Percentiles rank a stretch among this genome's conserved stretches.
Evolutionary conservation across 2,797 vertebrate species (phyloP).

Genomic region (Neostethus bicornis): DNA sequence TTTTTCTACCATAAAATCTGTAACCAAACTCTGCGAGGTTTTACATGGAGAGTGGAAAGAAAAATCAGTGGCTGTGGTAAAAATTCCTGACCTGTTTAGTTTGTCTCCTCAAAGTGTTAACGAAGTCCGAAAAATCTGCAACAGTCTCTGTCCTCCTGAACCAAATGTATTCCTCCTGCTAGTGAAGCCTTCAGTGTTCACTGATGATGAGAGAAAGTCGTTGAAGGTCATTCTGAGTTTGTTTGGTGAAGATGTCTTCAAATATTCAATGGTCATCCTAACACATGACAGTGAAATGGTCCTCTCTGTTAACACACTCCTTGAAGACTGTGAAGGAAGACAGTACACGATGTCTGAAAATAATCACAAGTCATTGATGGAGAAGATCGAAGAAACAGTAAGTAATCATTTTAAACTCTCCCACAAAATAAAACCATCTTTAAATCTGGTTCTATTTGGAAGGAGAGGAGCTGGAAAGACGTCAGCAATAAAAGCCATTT

Average conservation of each 20-base stretch:
- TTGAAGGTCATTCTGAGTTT: conserved; percentile 5
- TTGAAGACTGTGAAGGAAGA: background rate
- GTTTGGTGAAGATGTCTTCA: conserved; percentile 10
- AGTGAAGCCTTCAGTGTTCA: conserved; percentile 21
- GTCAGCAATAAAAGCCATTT: no score
- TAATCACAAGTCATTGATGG: background rate
- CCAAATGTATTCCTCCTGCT: conserved; percentile 29
- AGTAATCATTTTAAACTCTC: no score
- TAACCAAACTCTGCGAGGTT: background rate
- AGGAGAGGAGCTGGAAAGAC: no score
- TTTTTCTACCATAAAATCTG: background rate
- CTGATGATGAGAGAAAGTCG: background rate
- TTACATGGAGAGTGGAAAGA: background rate
- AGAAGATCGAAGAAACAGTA: conserved; percentile 1
- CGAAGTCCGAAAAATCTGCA: conserved; percentile 5
- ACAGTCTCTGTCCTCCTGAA: conserved; percentile 9
- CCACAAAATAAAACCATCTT: no score
- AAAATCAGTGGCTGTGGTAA: background rate
- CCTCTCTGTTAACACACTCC: background rate
- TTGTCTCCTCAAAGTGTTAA: background rate
- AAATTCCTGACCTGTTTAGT: conserved; percentile 18
- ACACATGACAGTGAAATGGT: background rate
- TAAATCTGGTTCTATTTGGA: no score
- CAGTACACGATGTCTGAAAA: background rate
- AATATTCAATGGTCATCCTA: background rate